phyloP scores from a whole-genome alignment of 2,797 vertebrate genomes.

The Chaetophractus vellerosus region DNA sequence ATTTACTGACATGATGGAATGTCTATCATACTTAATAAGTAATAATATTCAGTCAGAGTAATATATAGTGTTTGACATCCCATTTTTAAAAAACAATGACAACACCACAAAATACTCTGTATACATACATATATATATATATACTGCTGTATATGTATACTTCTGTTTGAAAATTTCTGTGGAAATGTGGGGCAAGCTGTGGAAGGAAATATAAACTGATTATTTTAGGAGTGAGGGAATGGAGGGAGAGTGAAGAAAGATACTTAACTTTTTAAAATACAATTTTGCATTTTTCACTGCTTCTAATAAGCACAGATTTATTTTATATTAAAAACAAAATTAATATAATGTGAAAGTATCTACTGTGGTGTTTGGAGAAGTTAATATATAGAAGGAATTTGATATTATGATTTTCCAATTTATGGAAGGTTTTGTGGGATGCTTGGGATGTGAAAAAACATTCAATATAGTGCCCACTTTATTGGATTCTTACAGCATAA shows the following conservation, averaged over 20 bases:
- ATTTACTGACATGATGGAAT: not conserved
- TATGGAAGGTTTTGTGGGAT: not conserved
- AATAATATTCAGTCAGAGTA: not conserved
- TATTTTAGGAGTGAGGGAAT: not conserved
- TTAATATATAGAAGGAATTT: conserved; percentile 25
- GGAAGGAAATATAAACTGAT: not conserved
- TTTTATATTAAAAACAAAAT: not conserved
- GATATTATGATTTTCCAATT: not conserved
- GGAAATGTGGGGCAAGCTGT: not conserved
- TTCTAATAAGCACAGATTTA: not conserved
- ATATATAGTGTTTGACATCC: not conserved
- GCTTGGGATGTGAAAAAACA: not conserved
- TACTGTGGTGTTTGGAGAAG: not conserved
- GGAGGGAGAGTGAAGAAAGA: not conserved
- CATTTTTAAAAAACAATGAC: conserved; percentile 48
- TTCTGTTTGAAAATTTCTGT: conserved; percentile 1
- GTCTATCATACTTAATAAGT: not conserved
- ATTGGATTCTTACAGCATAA: not conserved
- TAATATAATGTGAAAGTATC: not conserved
- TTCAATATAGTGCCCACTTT: not conserved
- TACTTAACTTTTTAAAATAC: not conserved
- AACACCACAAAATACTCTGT: not conserved
- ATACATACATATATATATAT: too few species aligned
- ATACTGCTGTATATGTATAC: not conserved
- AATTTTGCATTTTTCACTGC: not conserved